Evolutionary conservation across 2,113 vertebrate species (phyloP).

Genomic region (Hippolais icterina): DNA sequence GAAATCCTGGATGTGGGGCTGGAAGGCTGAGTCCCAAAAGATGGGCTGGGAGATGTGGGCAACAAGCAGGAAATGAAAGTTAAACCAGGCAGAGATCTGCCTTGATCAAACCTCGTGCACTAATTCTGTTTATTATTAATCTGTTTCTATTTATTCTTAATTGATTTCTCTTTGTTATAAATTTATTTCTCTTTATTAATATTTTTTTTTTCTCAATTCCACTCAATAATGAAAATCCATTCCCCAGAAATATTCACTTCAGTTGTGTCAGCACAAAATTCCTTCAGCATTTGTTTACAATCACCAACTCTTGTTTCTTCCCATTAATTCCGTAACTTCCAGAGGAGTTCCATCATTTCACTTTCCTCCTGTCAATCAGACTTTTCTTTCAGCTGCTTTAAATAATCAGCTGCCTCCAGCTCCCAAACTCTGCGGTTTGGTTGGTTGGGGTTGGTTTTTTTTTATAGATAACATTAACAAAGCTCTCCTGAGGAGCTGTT

Average conservation of each 20-base stretch:
- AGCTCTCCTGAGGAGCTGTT: background rate
- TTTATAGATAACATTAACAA: background rate
- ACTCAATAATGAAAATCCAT: background rate
- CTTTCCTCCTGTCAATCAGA: background rate
- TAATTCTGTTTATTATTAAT: background rate
- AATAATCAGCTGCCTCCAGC: background rate
- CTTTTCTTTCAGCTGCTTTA: background rate
- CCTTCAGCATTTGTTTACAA: background rate
- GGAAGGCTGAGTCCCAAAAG: background rate
- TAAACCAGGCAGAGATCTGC: background rate
- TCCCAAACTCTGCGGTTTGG: background rate
- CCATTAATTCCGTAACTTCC: background rate
- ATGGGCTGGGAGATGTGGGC: background rate
- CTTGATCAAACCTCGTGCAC: background rate
- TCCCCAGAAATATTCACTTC: background rate
- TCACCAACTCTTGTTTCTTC: background rate
- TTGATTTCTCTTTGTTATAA: background rate
- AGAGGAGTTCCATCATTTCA: background rate
- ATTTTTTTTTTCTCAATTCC: background rate
- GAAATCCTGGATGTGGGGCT: background rate
- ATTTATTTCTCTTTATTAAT: background rate
- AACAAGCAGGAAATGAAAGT: background rate
- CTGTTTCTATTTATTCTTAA: background rate
- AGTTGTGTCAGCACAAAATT: background rate
- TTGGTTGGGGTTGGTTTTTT: background rate